Conservation (phyloP, 2,888 invertebrate species). For the Yponomeuta plumbellus region DNA sequence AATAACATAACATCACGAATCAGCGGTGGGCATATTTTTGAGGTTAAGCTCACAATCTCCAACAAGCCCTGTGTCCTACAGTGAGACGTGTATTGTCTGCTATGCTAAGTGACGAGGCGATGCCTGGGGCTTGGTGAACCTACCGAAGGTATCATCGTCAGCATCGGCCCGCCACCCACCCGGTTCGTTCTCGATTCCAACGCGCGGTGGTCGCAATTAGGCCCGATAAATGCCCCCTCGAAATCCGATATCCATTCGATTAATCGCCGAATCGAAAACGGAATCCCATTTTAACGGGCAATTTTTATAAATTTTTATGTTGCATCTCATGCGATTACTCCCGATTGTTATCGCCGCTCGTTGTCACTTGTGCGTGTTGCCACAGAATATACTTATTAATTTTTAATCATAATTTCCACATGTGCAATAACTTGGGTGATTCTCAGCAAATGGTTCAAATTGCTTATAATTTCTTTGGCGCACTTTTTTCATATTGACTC, state of each 20-base stretch:
- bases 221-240: slow-evolving; percentile 62
- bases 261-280: slow-evolving; percentile 59
- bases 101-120: not conserved
- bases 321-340: slow-evolving; percentile 47
- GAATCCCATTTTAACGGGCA: slow-evolving; percentile 60
- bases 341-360: slow-evolving; percentile 37
- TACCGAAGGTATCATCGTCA: slow-evolving; percentile 36
- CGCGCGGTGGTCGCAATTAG: slow-evolving; percentile 69
- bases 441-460: too few species aligned
- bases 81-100: too few species aligned
- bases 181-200: slow-evolving; percentile 48
- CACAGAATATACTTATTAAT: slow-evolving; percentile 20
- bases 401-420: slow-evolving; percentile 19
- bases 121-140: not conserved
- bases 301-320: slow-evolving; percentile 60
- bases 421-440: slow-evolving; percentile 16
- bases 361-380: slow-evolving; percentile 24
- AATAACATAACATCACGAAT: too few species aligned
- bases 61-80: too few species aligned
- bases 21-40: too few species aligned
- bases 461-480: too few species aligned
- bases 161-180: slow-evolving; percentile 62
- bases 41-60: too few species aligned
- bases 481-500: too few species aligned
- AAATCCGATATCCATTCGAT: slow-evolving; percentile 63